Evolutionary conservation across 2,797 vertebrate species (phyloP), one percentile per base, ranked within the genome.

Genomic region (Eutrigla gurnardus): DNA sequence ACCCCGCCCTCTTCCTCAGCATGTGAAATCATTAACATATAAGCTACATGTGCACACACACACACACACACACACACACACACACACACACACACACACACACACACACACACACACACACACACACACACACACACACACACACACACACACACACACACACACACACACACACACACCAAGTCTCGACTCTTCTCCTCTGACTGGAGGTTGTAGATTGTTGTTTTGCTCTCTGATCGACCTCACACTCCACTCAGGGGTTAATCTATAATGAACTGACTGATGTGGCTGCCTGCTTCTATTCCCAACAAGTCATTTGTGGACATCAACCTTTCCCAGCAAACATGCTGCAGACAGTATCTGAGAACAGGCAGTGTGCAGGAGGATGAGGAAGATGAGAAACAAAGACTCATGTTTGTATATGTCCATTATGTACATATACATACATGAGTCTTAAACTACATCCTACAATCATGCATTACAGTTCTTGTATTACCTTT

Each of bases 221-320:
- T 82, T 82, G 75, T 85, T 87, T 79, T 80, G 63, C 74, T 81
- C 75, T 63, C 59, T 37, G 76, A 90, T 91, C 65, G 64, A 91
- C 75, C 76, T 72, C 45, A 50, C 18, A 43, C 78, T 80, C 77
- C 72, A 82, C 75, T 53, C 65, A 84, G 77, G 83, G 88, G 86
- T 90, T 93, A 87, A 90, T 90, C 86, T 77, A 77, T 88, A 90
- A 86, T 89, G 79, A 90, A 82, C 82, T 75, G 72, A 87, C 78
- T 85, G 73, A 73, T 83, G 60, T 43, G 68, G 50, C 46, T 37
- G 74, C 83, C 85, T 77, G 36, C 67, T 52, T 73, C 68, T 66
- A 74, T 86, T 89, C 83, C 85, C 83, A 89, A 65, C 45, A 57
- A 80, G 81, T 81, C 66, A 81, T 85, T 87, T 85, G 81, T 68